Conservation (phyloP, 2,888 invertebrate species). For the Spilosoma lubricipeda region DNA sequence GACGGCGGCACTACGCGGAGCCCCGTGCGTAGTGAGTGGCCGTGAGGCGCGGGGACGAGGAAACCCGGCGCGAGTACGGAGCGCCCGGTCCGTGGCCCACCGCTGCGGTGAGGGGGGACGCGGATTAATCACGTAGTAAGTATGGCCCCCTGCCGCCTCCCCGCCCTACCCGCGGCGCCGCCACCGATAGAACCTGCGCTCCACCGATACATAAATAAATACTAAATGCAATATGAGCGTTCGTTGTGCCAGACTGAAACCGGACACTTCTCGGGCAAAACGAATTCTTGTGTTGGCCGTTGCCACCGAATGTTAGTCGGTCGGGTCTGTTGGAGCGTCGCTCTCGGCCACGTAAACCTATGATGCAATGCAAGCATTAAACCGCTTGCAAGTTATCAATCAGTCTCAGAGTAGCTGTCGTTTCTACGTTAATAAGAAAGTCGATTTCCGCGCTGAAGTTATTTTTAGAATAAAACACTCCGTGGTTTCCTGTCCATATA, state of each 20-base stretch:
- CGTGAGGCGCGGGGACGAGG: constrained; percentile 87
- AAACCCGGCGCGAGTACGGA: constrained; percentile 85
- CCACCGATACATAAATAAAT: constrained; percentile 84
- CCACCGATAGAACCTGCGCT: constrained; percentile 79
- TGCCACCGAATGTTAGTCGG: constrained; percentile 74
- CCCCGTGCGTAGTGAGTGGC: constrained; percentile 85
- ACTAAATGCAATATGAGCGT: constrained; percentile 79
- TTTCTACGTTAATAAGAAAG: constrained; percentile 53
- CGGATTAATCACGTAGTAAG: constrained; percentile 86
- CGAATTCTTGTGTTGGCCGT: constrained; percentile 76
- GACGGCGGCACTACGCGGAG: constrained; percentile 82
- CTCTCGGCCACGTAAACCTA: constrained; percentile 56
- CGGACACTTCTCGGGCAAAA: constrained; percentile 83
- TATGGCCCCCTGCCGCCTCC: constrained; percentile 76
- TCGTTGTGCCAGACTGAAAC: constrained; percentile 84
- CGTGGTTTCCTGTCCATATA: constrained; percentile 39
- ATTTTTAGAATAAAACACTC: constrained; percentile 40
- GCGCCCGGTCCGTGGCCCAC: constrained; percentile 71
- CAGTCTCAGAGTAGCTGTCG: constrained; percentile 53
- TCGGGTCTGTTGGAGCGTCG: constrained; percentile 35
- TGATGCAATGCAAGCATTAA: constrained; percentile 70
- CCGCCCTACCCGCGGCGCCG: constrained; percentile 57
- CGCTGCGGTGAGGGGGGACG: constrained; percentile 62
- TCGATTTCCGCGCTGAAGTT: constrained; percentile 50
- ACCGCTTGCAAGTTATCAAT: constrained; percentile 66